Evolutionary conservation across 2,888 invertebrate species (phyloP), one percentile per base, ranked within the genome.

Genomic region (Eilema sororculum): DNA sequence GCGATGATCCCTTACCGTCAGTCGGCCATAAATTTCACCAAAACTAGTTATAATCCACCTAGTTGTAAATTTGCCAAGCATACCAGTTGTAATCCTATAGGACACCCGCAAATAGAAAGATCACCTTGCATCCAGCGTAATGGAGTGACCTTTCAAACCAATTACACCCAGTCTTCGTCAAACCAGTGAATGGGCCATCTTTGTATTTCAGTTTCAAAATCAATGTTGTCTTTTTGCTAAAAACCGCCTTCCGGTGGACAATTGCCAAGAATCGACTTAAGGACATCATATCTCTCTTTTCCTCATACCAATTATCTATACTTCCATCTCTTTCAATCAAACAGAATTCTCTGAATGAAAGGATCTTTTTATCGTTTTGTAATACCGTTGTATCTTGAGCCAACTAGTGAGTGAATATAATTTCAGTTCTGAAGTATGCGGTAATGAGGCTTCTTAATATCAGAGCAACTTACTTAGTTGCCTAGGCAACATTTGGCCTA

Each of bases 211-310:
- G 92, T 89, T 89, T 87, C 89, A 88, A 84, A 88, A 90, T 89
- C 87, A 83, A 84, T 86, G 81, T 89, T 81, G 85, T 92, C 93
- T 90, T 93, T 89, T 95, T 94, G 90, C 90, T 90, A 87, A 90
- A 93, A 90, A 87, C 89, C 89, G 89, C 88, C 90, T 94, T 95
- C 95, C 95, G 91, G 95, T 95, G 95, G 95, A 94, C 93, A 91
- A 93, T 92, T 95, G 95, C 95, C 95, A 95, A 95, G 94, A 92
- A 87, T 88, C 85, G 87, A 89, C 86, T 84, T 89, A 88, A 91
- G 89, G 89, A 88, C 84, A 86, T 89, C 75, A 37, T 64, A 81
- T 71, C 41, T 91, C 91, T 75, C 78, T 79, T 52, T 90, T 85
- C 20, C 70, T 67, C 89, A 37, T 66, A 59, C 67, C 16, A 16